Base-by-base conservation (phyloP, 2,113 vertebrate species). In the Hymenochirus boettgeri region DNA sequence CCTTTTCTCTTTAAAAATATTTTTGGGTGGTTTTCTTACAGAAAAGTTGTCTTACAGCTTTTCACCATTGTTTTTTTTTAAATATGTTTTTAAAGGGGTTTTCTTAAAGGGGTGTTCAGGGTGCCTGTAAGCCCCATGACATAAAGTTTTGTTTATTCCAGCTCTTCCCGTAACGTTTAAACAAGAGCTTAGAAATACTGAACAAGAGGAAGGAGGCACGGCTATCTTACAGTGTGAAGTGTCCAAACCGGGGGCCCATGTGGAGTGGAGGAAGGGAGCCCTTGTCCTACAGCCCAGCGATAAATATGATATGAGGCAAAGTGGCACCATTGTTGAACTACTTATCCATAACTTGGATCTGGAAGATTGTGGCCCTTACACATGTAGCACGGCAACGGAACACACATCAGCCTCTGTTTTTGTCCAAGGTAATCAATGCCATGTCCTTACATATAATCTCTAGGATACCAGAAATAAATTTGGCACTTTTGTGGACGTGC, bases 341-440 rank as follows among this genome's bases (percentile, higher is more conserved):
- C 24, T 79, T 25, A 76, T 96, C 55, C 71, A 65, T 0, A 72
- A 85, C 17, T 29, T 92, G 57, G 74, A 23, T 12, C 21, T 9
- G 2, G 83, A 75, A 0, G 93, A 96, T 24, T 48, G 80, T 0
- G 93, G 89, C 3, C 83, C 93, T 18, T 96, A 94, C n/a, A 87
- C 75, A 67, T 93, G 92, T 18, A 82, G 85, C 6, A 63, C 82
- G 1, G 84, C 81, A 5, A 83, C 80, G 19, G 85, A 74, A 72
- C 84, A 78, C 66, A 90, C 79, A 64, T 77, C 79, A 2, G 85
- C 91, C 47, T 89, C 88, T 53, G 83, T 96, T 55, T 85, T 87
- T 12, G 88, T 96, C 50, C 85, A 92, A 92, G 93, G 93, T 96
- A 88, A 71, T 77, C 4, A 35, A 18, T 10, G 8, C 23, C 9